Evolutionary conservation across 2,797 vertebrate genomes (phyloP), one percentile per base, ranked within the genome.

Genomic region (Xiphophorus birchmanni): DNA sequence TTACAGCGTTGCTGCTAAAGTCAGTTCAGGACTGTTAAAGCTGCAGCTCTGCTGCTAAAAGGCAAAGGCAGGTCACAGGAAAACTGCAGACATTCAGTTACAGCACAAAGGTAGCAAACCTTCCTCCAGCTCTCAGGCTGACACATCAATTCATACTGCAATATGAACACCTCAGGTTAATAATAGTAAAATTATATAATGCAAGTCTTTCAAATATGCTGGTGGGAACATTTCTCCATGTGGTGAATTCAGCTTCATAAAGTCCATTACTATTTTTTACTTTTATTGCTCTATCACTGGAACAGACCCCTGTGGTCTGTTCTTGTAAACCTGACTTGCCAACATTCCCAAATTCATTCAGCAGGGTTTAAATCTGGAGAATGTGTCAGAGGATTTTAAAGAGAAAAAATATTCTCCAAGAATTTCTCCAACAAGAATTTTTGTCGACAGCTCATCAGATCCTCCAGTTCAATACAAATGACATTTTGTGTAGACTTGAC

Each of bases 31-130:
- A 86, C 60, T 72, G 79, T 82, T 81, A 47, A 74, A 91, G 86
- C 76, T 79, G 82, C 73, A 80, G 76, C 75, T 88, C 44, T 73
- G 84, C 81, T 84, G 82, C 86, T 67, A 80, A 54, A 78, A 86
- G 75, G 17, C 79, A 77, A 83, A 83, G 56, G 47, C 32, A 79
- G 56, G 50, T 42, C 48, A 69, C 10, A 76, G 74, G 35, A 77
- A 75, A 79, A 75, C 26, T 65, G 6, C 40, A 23, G 42, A 56
- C 77, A 74, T 63, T 60, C 40, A 40, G 37, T 6, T 21, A 9
- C 21, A 52, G 11, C 37, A 44, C 6, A 29, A 9, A 42, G 12
- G n/a, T 35, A 74, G 35, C 5, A 15, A 54, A 40, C 5, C 10
- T 48, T 18, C 4, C 2, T 74, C n/a, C 12, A 42, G 5, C 17